phyloP scores from a whole-genome alignment of 2,888 invertebrate species.

The Eupithecia tripunctaria region DNA sequence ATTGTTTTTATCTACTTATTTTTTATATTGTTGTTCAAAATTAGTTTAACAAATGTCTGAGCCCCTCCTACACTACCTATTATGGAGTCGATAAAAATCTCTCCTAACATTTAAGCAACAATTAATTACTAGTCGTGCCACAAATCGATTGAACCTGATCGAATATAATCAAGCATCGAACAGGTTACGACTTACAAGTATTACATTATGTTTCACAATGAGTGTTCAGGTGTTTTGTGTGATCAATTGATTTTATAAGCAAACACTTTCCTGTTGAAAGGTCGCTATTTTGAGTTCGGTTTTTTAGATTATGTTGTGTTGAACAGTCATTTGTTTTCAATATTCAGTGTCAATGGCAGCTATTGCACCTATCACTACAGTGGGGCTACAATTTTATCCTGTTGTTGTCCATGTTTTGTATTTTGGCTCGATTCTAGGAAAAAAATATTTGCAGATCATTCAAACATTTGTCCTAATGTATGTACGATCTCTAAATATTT shows the following conservation, averaged over 20 bases:
- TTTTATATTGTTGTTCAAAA: neutral
- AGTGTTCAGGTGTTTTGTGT: constrained; percentile 20
- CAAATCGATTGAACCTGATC: constrained; percentile 31
- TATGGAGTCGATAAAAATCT: constrained; percentile 34
- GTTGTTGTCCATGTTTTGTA: no score
- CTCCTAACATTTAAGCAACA: constrained; percentile 26
- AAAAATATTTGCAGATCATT: no score
- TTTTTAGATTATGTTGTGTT: neutral
- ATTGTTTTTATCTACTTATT: neutral
- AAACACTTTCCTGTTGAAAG: neutral
- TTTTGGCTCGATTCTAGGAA: no score
- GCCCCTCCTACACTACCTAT: neutral
- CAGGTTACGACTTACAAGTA: constrained; percentile 31
- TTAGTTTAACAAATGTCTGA: neutral
- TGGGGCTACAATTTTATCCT: no score
- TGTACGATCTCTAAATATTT: no score
- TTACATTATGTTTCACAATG: constrained; percentile 37
- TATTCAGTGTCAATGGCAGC: no score
- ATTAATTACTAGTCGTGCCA: constrained; percentile 35
- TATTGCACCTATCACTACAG: no score
- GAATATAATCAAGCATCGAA: constrained; percentile 46
- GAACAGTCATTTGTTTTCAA: no score
- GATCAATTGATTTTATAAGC: constrained; percentile 9
- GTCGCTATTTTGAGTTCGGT: neutral
- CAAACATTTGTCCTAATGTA: no score